Base-by-base conservation (phyloP, 2,113 vertebrate species). In the Bostrychus sinensis region DNA sequence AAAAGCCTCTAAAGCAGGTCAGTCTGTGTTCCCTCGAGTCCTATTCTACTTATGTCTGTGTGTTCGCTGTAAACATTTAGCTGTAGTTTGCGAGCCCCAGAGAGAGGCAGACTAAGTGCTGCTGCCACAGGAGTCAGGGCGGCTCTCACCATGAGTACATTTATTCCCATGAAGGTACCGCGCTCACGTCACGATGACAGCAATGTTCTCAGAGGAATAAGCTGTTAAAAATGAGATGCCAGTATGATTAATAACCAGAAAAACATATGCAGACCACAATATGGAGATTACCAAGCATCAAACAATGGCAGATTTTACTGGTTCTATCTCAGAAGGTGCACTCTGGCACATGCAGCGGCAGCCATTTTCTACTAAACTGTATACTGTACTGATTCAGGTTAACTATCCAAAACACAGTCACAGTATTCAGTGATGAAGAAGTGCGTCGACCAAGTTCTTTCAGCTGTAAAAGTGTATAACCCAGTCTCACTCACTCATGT, bases 221-320 rank as follows among this genome's bases (percentile, higher is more conserved):
- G 56, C 22, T 11, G 0, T 26, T 55, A 71, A 75, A 85, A 82
- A 80, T 73, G 75, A 87, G 61, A 82, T 69, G 83, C 67, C 79
- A 79, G 71, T 14, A 68, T 86, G 82, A 90, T 87, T 75, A 85
- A 86, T 84, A 81, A 74, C 78, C 59, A 42, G 46, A 62, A 75
- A 78, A 56, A 62, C 48, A 28, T 32, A 74, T 62, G 67, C 62
- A 66, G 54, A 59, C 32, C 56, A 83, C 58, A 77, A 78, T 55
- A 54, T 43, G 50, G 70, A 58, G 10, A 54, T 59, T 4, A 48
- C 28, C 54, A 28, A 75, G 77, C 25, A 25, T 75, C 72, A 67
- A 45, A 54, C 62, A 71, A 77, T 8, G n/a, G n/a, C 58, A 42
- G 56, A 70, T 80, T 80, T 72, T 20, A 26, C 48, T 43, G 34